Base-by-base conservation (phyloP, 2,888 invertebrate genomes). In the Carabus problematicus region DNA sequence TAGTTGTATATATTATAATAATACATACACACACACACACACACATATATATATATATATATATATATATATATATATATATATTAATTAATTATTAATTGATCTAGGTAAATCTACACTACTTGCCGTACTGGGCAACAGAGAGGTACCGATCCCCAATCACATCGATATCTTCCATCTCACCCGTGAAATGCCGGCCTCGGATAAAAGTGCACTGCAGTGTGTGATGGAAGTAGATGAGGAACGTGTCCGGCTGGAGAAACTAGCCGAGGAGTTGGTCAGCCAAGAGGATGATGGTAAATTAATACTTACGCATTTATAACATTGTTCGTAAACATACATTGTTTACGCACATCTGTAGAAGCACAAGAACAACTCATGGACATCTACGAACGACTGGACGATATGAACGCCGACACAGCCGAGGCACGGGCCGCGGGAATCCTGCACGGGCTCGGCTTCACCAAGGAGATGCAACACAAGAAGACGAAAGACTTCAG, bases 211-310 rank as follows among this genome's bases (percentile, higher is more conserved):
- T 9, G 99, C 99, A 2, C 85, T 99, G 64, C 86, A 96, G 80
- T 95, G 96, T 80, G 99, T 99, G 43, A 95, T 98, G 93, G 98
- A 99, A 81, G 99, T 99, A 0, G 99, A 99, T 77, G 91, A 94
- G 77, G 98, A 98, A 79, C 87, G 98, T 64, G 85, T 95, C 64
- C 87, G 93, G 72, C 84, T 99, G 61, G 99, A 99, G 81, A 91
- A 91, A 79, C 85, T 98, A 56, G 97, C 97, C 0, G 99, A 99
- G 77, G 89, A 91, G 76, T 85, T 99, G 72, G 91, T 93, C 0
- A 88, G 92, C 52, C 91, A 90, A 79, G 92, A 92, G 70, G 92
- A 97, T 80, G 96, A 97, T 79, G 29, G 29, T 29, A 29, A 29
- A 29, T n/a, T n/a, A n/a, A n/a, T n/a, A n/a, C n/a, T n/a, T 95